Conservation (phyloP, 2,797 vertebrate genomes). For the Sebastes aleutianus region DNA sequence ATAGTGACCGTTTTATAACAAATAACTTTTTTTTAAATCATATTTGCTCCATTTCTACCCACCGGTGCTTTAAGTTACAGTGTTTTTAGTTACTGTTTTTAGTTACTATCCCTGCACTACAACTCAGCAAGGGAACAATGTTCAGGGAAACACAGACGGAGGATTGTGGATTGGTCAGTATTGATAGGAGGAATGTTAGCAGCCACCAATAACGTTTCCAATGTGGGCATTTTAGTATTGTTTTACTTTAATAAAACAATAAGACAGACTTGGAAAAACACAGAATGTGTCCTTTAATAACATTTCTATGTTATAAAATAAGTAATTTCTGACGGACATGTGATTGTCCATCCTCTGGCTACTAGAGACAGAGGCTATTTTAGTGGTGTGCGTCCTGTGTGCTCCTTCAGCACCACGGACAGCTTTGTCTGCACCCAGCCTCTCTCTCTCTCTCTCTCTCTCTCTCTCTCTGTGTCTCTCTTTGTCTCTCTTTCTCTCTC, state of each 20-base stretch:
- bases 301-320: neutral
- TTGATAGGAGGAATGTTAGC: neutral
- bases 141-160: neutral
- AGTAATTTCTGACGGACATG: neutral
- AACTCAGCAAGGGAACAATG: neutral
- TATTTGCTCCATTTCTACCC: too few relatives aligned
- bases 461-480: neutral
- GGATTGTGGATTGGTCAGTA: neutral
- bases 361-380: slow-evolving; percentile 38
- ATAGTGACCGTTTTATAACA: too few relatives aligned
- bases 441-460: neutral
- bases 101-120: neutral
- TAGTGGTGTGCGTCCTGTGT: slow-evolving; percentile 3
- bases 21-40: too few relatives aligned
- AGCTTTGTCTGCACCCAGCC: slow-evolving; percentile 24
- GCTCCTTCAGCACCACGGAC: slow-evolving; percentile 49
- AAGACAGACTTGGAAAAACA: neutral
- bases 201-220: neutral
- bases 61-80: too few relatives aligned
- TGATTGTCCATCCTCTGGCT: slow-evolving; percentile 38
- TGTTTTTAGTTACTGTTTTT: neutral
- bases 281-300: neutral
- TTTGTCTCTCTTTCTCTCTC: neutral
- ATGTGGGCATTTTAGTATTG: neutral
- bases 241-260: neutral